Base-by-base conservation (phyloP, 2,888 invertebrate species). In the Hetaerina titia region DNA sequence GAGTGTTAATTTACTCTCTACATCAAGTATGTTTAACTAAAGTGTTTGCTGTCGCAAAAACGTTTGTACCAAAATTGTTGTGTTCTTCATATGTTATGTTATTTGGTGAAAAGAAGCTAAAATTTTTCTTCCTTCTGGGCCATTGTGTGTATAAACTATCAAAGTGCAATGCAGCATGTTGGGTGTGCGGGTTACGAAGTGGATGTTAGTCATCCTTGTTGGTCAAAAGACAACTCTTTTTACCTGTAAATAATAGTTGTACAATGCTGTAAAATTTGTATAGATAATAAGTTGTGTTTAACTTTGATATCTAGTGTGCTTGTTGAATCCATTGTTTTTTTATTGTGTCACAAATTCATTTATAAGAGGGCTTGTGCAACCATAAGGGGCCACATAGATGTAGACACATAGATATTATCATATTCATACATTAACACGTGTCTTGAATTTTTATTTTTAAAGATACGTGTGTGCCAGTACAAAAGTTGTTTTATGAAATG, bases 341-440 rank as follows among this genome's bases (percentile, higher is more conserved):
- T 90, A 90, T 92, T 92, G 92, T 92, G 69, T 92, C 92, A 92
- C 92, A 92, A 92, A 92, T 92, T 92, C 92, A 92, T 92, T 92
- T 92, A 74, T 57, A 92, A 69, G 92, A 92, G 92, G 92, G 92
- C 92, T 92, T 92, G 92, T 92, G 92, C 92, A 92, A 92, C 92
- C 92, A 92, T 92, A 92, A 56, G 92, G 92, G 92, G 92, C 92
- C 92, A 92, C 92, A 92, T 92, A 92, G 92, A n/a, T 57, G 92
- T 92, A 92, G 92, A 92, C 92, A 92, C 92, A 92, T 92, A 92
- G 92, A 92, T 92, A 92, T 92, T 92, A 92, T 92, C 92, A 92
- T 92, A 92, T 92, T 92, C 92, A 92, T 92, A 92, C 92, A 92
- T 92, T 92, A 69, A 92, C 92, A 92, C 92, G 92, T 92, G 92